Base-by-base conservation (phyloP, 2,797 vertebrate species). In the Poeciliopsis gracilis region DNA sequence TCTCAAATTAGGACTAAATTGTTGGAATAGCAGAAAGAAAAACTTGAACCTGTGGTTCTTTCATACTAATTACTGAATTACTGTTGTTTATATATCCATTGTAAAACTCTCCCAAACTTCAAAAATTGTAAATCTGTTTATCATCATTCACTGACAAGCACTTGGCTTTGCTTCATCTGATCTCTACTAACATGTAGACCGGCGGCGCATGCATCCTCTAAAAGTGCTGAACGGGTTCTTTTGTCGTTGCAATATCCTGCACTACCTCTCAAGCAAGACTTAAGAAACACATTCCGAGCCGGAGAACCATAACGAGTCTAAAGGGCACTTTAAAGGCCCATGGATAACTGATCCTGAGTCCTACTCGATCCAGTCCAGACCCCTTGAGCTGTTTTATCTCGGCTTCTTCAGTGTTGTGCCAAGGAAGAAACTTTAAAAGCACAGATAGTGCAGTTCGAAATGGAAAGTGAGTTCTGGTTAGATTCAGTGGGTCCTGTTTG, bases 181-280 rank as follows among this genome's bases (percentile, higher is more conserved):
- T 80, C 75, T 87, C 79, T 85, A 84, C 77, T 76, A 72, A 73
- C 76, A 59, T 67, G 51, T 55, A 77, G 78, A 87, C 73, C 86
- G 93, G 92, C 91, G 89, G 90, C 0, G 87, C 84, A 89, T 87
- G 90, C 91, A 89, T 92, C 90, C 87, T 89, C 75, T 82, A 61
- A 87, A 93, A 91, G 76, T 90, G 94, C 93, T 93, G 92, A 94
- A 84, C 84, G 82, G 45, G 84, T 66, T 78, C 85, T 92, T 92
- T 89, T 83, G 87, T 88, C 84, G 89, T 86, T 86, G 80, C 84
- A 83, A 91, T 90, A 78, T 91, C 88, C 88, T 87, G 89, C 91
- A 77, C 86, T 83, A 77, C 90, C 88, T 84, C 89, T 86, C 91
- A 91, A 89, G 91, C 82, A 13, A 86, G 89, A 86, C 90, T 89